Conservation (phyloP, 2,888 invertebrate species). For the Leptopilina drosophilae region DNA sequence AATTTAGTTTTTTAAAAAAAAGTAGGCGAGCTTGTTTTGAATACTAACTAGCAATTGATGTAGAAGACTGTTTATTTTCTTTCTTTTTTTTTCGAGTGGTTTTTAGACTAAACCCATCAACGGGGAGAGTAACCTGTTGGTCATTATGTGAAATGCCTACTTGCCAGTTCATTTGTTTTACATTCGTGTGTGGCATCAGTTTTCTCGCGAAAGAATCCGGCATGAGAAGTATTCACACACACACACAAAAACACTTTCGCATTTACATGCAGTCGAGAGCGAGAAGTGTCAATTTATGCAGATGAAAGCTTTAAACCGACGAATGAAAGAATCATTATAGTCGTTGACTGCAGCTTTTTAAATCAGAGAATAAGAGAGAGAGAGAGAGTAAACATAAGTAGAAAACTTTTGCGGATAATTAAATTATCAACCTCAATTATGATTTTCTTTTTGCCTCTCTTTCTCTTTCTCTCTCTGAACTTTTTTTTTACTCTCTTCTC, state of each 20-base stretch:
- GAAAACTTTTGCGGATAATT: conserved; percentile 10
- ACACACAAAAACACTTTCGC: too few relatives aligned
- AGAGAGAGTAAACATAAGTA: background rate
- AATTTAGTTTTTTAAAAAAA: too few relatives aligned
- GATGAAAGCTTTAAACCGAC: conserved; percentile 23
- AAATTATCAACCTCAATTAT: conserved; percentile 34
- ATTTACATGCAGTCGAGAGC: background rate
- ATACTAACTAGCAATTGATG: background rate
- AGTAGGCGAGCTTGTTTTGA: conserved; percentile 8
- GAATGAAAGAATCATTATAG: conserved; percentile 36
- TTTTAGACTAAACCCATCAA: conserved; percentile 7
- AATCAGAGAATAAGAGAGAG: background rate
- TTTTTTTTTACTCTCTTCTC: background rate
- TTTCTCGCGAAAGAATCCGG: conserved; percentile 16
- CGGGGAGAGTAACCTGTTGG: conserved; percentile 27
- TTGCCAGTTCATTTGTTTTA: conserved; percentile 26
- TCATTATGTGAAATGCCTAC: conserved; percentile 31
- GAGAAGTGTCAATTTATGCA: conserved; percentile 40
- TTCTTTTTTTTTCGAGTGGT: conserved; percentile 13
- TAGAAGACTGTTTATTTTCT: too few relatives aligned
- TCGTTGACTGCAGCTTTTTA: conserved; percentile 14
- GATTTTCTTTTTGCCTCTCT: background rate
- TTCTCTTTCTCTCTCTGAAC: background rate
- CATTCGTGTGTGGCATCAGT: conserved; percentile 16
- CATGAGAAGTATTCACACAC: background rate